These are phyloP conservation scores for Hiodon alosoides DNA, from an alignment of 2,113 vertebrate genomes.

Conservation along the genomic window DNA sequence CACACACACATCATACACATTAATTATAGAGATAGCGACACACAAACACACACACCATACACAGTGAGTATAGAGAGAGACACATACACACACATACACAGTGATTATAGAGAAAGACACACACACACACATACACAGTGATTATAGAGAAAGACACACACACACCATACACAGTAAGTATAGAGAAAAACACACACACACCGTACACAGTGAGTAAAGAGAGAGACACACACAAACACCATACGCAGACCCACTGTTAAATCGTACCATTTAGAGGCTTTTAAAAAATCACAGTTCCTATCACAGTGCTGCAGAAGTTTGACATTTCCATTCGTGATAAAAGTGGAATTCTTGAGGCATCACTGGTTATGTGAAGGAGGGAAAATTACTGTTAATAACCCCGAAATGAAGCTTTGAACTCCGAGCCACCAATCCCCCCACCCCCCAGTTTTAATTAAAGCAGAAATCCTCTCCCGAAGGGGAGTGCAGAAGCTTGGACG, in stretches of 20 bases:
- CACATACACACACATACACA: too few relatives aligned
- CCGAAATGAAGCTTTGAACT: background rate
- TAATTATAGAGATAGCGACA: too few relatives aligned
- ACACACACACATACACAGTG: too few relatives aligned
- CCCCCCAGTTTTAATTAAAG: conserved; percentile 51
- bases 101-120: too few relatives aligned
- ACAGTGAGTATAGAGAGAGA: too few relatives aligned
- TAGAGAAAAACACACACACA: too few relatives aligned
- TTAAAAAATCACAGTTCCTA: background rate
- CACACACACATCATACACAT: too few relatives aligned
- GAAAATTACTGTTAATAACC: background rate
- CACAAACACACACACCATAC: too few relatives aligned
- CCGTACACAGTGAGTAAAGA: too few relatives aligned
- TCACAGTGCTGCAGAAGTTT: background rate
- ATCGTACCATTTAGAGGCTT: background rate
- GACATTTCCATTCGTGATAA: background rate
- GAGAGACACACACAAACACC: background rate
- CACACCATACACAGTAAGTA: too few relatives aligned
- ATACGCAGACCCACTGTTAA: background rate
- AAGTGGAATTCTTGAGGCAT: background rate
- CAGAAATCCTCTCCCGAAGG: conserved; percentile 36
- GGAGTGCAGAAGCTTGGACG: conserved; percentile 48
- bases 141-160: too few relatives aligned
- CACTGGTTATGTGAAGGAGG: background rate
- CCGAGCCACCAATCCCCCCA: background rate